Evolutionary conservation across 2,797 vertebrate genomes (phyloP).

Genomic region (Molossus alvarezi): DNA sequence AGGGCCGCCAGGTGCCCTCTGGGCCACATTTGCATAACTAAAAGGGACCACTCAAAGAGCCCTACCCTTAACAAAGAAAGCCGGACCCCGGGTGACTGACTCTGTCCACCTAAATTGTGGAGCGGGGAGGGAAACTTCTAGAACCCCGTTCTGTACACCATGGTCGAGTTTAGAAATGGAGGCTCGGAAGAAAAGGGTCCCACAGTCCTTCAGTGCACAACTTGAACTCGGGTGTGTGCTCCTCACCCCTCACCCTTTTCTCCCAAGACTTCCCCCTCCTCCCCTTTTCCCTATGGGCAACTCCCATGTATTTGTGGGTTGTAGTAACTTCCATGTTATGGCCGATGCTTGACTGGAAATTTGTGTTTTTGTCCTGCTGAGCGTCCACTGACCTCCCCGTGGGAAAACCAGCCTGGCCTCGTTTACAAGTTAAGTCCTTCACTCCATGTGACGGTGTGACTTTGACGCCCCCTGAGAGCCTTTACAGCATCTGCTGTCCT

Average conservation of each 20-base stretch:
- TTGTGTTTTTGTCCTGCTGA: background rate
- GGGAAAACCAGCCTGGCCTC: constrained; percentile 74
- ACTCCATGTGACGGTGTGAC: background rate
- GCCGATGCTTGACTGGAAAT: background rate
- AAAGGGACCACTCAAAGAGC: constrained; percentile 69
- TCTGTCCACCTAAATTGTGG: background rate
- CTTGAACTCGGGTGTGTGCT: background rate
- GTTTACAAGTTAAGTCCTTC: constrained; percentile 59
- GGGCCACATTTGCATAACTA: constrained; percentile 73
- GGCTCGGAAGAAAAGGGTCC: background rate
- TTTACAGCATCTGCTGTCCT: background rate
- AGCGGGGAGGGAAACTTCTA: constrained; percentile 25
- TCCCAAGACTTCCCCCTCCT: background rate
- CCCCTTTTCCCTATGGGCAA: background rate
- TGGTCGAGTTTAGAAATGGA: background rate
- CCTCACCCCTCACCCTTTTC: background rate
- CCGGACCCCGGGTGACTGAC: constrained; percentile 40
- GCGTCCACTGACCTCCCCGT: background rate
- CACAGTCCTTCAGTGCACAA: background rate
- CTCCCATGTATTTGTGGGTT: background rate
- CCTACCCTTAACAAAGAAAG: constrained; percentile 60
- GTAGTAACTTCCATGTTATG: background rate
- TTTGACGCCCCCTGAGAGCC: background rate
- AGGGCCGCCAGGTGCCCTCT: background rate
- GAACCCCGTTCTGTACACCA: background rate